These are phyloP conservation scores for Sebastes aleutianus DNA, from an alignment of 2,797 vertebrate species.

Conservation along the genomic window DNA sequence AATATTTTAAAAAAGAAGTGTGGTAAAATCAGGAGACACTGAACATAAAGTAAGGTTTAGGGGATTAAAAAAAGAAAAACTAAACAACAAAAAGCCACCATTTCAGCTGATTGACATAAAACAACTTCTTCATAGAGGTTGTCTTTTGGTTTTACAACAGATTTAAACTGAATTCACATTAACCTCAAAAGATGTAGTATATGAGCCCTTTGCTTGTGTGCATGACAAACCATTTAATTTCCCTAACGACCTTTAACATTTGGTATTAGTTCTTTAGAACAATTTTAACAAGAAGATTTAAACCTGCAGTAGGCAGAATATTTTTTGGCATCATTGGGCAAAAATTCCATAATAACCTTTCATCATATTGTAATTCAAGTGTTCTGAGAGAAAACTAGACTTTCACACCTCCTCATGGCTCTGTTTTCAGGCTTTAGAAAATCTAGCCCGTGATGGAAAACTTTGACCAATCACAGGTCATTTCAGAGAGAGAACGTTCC, in stretches of 20 bases:
- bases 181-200: neutral
- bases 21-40: neutral
- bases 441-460: accelerated
- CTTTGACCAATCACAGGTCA: too few relatives aligned
- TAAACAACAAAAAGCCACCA: neutral
- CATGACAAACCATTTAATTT: neutral
- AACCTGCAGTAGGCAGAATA: too few relatives aligned
- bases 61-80: neutral
- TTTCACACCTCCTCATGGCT: accelerated
- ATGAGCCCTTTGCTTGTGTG: neutral
- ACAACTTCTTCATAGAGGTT: neutral
- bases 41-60: neutral
- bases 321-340: too few relatives aligned
- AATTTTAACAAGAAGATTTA: neutral
- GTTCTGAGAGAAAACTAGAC: too few relatives aligned
- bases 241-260: neutral
- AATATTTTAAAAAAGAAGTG: neutral
- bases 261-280: neutral
- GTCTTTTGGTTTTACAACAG: neutral
- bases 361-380: too few relatives aligned
- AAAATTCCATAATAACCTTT: too few relatives aligned
- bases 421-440: too few relatives aligned
- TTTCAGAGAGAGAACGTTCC: too few relatives aligned
- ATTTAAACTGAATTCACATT: neutral
- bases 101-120: neutral